These are phyloP conservation scores for Catagonus wagneri DNA, from an alignment of 2,113 vertebrate genomes.

Conservation along the genomic window DNA sequence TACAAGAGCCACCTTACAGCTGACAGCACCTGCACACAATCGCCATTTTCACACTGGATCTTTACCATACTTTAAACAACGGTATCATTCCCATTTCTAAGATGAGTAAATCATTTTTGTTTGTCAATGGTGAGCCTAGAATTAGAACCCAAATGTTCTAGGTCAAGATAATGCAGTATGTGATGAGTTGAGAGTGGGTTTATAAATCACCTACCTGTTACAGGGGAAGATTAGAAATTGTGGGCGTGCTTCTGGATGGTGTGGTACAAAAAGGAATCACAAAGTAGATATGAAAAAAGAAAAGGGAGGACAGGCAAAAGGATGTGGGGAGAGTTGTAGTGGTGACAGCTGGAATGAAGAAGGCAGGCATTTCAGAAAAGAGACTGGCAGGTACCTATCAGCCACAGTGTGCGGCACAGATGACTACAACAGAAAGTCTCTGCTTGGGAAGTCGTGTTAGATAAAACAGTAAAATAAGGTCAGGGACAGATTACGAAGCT, in stretches of 20 bases:
- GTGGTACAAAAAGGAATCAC: neutral
- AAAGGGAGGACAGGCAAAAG: neutral
- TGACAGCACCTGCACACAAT: neutral
- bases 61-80: neutral
- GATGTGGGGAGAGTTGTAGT: neutral
- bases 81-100: neutral
- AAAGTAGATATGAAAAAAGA: neutral
- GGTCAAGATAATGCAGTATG: neutral
- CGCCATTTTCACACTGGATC: neutral
- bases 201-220: neutral
- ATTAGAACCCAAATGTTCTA: neutral
- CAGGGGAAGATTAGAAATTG: neutral
- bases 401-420: too few species aligned
- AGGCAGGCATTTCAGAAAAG: neutral
- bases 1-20: neutral
- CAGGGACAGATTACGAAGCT: neutral
- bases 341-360: neutral
- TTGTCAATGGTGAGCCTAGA: neutral
- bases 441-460: neutral
- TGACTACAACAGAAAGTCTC: neutral
- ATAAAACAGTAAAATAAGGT: neutral
- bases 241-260: neutral
- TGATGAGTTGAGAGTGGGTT: neutral
- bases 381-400: neutral
- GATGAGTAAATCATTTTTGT: neutral